These are phyloP conservation scores for Spongilla lacustris DNA, from an alignment of 37 sponge, comb jelly and placozoan species.

Conservation along the genomic window DNA sequence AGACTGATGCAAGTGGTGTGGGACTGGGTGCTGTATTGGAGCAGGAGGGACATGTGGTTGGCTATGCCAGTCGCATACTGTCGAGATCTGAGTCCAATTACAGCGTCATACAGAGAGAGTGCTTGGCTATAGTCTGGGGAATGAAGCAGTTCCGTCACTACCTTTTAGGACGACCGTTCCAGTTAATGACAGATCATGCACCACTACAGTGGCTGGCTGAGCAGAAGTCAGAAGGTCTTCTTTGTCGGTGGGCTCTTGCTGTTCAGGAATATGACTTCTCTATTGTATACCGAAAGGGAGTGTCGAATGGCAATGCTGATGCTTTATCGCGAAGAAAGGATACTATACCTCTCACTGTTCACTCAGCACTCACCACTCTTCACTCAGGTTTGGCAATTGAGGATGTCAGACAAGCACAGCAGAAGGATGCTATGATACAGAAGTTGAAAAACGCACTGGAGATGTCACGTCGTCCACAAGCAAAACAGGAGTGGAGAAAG, in stretches of 20 bases:
- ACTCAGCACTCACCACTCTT: background rate
- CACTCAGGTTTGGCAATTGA: no score
- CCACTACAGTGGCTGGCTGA: conserved; percentile 4
- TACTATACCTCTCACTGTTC: background rate
- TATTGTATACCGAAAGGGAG: conserved; percentile 31
- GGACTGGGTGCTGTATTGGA: conserved; percentile 53
- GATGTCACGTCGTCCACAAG: no score
- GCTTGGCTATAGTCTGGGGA: conserved; percentile 39
- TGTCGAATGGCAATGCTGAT: conserved; percentile 36
- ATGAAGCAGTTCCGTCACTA: conserved; percentile 56
- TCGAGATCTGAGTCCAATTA: conserved; percentile 44
- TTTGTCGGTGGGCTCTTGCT: conserved; percentile 47
- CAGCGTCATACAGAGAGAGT: conserved; percentile 37
- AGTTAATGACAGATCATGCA: conserved; percentile 34
- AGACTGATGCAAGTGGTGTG: conserved; percentile 51
- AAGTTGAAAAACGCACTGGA: background rate
- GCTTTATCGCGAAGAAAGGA: conserved; percentile 10
- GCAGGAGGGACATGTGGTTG: conserved; percentile 42
- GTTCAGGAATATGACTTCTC: conserved; percentile 51
- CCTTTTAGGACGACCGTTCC: conserved; percentile 34
- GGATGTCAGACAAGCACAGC: background rate
- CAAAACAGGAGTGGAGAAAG: background rate
- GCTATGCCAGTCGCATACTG: conserved; percentile 47
- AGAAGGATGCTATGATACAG: background rate
- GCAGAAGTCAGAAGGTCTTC: conserved; percentile 45